A percentile compares a stretch with the other conserved stretches of the same genome.
phyloP scores from a whole-genome alignment of 2,888 invertebrate genomes.

The Leucophenga maculata region DNA sequence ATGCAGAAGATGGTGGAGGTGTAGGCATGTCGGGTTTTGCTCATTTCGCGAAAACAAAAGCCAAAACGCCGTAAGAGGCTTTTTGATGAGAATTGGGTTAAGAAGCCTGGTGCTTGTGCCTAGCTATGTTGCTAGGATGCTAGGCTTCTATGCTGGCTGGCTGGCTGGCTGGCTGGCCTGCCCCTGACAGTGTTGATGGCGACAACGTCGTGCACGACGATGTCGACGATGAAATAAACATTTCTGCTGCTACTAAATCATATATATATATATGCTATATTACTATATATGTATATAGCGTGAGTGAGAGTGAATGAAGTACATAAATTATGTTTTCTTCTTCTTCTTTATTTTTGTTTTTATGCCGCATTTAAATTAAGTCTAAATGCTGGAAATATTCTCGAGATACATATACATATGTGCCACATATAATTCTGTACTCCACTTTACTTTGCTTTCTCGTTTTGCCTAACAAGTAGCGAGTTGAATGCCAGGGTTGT shows the following conservation, averaged over 20 bases:
- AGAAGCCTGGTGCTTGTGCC: not conserved
- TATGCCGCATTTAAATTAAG: slow-evolving; percentile 57
- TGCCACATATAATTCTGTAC: slow-evolving; percentile 14
- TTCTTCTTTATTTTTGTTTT: slow-evolving; percentile 15
- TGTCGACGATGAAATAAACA: too few relatives aligned
- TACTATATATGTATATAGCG: too few relatives aligned
- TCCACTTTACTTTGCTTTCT: too few relatives aligned
- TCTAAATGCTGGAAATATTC: slow-evolving; percentile 57
- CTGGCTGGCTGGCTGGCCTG: too few relatives aligned
- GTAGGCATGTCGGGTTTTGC: not conserved
- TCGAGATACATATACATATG: not conserved
- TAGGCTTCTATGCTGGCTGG: too few relatives aligned
- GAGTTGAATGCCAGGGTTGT: slow-evolving; percentile 40
- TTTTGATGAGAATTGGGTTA: slow-evolving; percentile 11
- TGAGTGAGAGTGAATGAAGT: too few relatives aligned
- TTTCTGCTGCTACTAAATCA: too few relatives aligned
- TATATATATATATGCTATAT: too few relatives aligned
- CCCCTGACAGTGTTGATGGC: too few relatives aligned
- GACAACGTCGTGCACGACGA: too few relatives aligned
- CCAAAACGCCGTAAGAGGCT: slow-evolving; percentile 5
- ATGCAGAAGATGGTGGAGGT: too few relatives aligned
- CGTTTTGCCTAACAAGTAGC: slow-evolving; percentile 32
- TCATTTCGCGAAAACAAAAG: not conserved
- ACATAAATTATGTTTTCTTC: slow-evolving; percentile 7
- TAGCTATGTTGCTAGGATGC: too few relatives aligned